Conservation (phyloP, 2,113 vertebrate genomes). For the Cranoglanis bouderius region DNA sequence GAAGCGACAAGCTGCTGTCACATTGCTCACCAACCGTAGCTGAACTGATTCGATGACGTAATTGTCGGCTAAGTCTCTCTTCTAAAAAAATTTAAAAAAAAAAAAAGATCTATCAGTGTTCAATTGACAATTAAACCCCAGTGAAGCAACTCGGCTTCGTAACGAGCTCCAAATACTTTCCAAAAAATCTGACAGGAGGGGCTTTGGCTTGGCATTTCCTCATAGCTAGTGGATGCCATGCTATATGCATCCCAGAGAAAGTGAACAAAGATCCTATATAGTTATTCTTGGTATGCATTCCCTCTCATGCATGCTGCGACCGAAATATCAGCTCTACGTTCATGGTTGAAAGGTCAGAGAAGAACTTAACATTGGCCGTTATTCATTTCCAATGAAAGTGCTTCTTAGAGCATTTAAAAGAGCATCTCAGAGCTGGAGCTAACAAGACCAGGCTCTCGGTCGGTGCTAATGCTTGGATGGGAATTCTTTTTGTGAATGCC, state of each 20-base stretch:
- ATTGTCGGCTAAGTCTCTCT: not conserved
- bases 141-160: not conserved
- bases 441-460: not conserved
- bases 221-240: not conserved
- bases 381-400: slow-evolving; percentile 6
- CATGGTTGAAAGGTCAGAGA: not conserved
- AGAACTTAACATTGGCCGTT: not conserved
- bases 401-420: not conserved
- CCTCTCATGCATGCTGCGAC: not conserved
- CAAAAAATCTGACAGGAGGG: not conserved
- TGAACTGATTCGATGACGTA: slow-evolving; percentile 4
- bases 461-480: not conserved
- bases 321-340: not conserved
- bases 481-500: not conserved
- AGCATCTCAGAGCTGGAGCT: not conserved
- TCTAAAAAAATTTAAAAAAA: too few species aligned
- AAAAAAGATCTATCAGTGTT: not conserved
- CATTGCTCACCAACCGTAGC: not conserved
- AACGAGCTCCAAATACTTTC: not conserved
- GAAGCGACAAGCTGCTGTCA: slow-evolving; percentile 13
- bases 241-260: slow-evolving; percentile 20
- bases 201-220: not conserved
- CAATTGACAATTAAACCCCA: not conserved
- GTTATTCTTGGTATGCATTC: not conserved
- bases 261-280: not conserved